Conservation (phyloP, 2,113 vertebrate species). For the Tinamus guttatus region DNA sequence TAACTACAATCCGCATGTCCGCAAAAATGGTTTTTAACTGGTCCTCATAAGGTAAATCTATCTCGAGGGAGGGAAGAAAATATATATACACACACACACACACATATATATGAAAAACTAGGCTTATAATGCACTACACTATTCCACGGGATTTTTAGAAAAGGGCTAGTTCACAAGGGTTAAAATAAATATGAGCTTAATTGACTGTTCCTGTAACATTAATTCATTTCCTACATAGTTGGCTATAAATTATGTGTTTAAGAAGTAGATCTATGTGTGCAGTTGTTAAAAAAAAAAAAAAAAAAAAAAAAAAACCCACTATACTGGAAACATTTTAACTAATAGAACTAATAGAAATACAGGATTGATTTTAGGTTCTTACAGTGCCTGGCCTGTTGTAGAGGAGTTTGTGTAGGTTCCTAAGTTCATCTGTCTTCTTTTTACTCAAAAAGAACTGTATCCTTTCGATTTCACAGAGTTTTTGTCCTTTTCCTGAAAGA, state of each 20-base stretch:
- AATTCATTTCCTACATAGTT: neutral
- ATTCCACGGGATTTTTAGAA: neutral
- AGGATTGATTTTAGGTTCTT: conserved; percentile 60
- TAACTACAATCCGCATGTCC: neutral
- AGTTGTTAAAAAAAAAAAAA: neutral
- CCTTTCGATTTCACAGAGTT: conserved; percentile 94
- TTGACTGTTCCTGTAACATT: neutral
- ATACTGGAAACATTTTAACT: neutral
- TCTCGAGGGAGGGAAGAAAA: accelerated
- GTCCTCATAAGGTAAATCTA: neutral
- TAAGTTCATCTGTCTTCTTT: conserved; percentile 92
- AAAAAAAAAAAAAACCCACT: neutral
- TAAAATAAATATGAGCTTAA: neutral
- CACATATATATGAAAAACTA: no score
- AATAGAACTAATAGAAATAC: neutral
- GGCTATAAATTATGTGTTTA: neutral
- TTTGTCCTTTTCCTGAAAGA: conserved; percentile 87
- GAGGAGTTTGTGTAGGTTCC: conserved; percentile 92
- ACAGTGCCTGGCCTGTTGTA: conserved; percentile 96
- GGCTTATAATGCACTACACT: neutral
- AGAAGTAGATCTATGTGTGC: neutral
- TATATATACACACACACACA: no score
- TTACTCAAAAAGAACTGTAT: conserved; percentile 89
- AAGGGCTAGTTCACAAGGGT: neutral
- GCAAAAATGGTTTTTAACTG: neutral